phyloP scores from a whole-genome alignment of 2,113 vertebrate genomes.

The Ailuropoda melanoleuca region DNA sequence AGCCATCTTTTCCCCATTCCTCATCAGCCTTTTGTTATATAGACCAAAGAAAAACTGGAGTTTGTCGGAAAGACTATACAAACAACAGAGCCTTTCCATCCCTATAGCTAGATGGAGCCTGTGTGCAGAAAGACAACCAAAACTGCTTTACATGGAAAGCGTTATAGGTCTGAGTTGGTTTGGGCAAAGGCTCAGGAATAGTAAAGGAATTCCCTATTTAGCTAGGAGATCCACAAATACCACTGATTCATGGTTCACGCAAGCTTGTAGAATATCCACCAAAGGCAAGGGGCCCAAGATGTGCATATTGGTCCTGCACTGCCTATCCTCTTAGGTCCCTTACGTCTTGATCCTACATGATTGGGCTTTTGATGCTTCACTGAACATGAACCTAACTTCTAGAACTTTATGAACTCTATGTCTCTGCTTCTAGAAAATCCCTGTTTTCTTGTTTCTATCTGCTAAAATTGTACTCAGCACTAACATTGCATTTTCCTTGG shows the following conservation, averaged over 20 bases:
- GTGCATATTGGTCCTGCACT: background rate
- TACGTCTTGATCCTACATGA: background rate
- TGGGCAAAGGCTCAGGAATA: background rate
- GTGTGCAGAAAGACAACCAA: background rate
- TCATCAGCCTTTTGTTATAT: background rate
- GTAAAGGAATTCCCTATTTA: background rate
- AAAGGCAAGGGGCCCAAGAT: background rate
- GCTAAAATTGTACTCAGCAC: background rate
- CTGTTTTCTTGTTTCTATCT: background rate
- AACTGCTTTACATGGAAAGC: background rate
- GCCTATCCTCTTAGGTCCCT: background rate
- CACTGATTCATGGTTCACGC: background rate
- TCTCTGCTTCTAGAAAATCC: background rate
- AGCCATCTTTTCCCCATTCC: background rate
- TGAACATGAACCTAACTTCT: background rate
- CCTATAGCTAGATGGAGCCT: background rate
- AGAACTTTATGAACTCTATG: background rate
- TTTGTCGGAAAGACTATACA: slow-evolving; percentile 17
- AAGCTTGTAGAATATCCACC: background rate
- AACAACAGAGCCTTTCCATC: background rate
- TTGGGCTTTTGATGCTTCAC: background rate
- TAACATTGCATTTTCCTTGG: background rate
- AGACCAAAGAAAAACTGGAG: background rate
- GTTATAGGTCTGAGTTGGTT: background rate
- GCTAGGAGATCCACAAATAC: background rate